Conservation (phyloP, 2,797 vertebrate species). For the Urophycis tenuis region DNA sequence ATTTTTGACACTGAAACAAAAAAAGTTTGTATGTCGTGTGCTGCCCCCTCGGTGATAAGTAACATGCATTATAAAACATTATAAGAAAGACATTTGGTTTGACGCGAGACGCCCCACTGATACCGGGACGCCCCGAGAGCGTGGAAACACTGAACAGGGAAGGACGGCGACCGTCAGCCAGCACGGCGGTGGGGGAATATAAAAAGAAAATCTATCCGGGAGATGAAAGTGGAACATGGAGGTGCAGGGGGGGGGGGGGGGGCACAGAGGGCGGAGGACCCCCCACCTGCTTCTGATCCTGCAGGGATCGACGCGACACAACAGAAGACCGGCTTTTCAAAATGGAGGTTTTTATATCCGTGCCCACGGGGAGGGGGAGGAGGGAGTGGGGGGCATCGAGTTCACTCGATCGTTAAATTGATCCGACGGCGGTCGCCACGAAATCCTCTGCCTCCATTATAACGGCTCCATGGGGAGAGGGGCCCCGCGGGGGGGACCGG, state of each 20-base stretch:
- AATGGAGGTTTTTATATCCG: neutral
- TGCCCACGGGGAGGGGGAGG: too few relatives aligned
- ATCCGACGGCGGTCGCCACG: neutral
- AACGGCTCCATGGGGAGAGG: neutral
- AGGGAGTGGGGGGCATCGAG: too few relatives aligned
- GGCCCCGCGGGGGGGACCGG: neutral
- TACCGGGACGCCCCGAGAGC: too few relatives aligned
- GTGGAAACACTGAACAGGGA: neutral
- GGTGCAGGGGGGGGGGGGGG: neutral
- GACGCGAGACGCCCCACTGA: too few relatives aligned
- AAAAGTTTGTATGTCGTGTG: too few relatives aligned
- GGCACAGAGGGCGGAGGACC: too few relatives aligned
- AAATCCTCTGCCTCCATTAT: neutral
- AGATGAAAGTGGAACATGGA: neutral
- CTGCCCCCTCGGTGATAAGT: too few relatives aligned
- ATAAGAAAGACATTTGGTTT: too few relatives aligned
- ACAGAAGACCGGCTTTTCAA: neutral
- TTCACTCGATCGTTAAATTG: neutral
- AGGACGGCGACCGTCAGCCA: neutral
- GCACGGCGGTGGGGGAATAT: neutral
- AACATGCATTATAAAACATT: too few relatives aligned
- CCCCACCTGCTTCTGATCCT: neutral
- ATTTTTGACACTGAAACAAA: too few relatives aligned
- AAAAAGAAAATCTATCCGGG: neutral
- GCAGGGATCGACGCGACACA: neutral